phyloP scores from a whole-genome alignment of 2,888 invertebrate species.

The Thecophora atra region DNA sequence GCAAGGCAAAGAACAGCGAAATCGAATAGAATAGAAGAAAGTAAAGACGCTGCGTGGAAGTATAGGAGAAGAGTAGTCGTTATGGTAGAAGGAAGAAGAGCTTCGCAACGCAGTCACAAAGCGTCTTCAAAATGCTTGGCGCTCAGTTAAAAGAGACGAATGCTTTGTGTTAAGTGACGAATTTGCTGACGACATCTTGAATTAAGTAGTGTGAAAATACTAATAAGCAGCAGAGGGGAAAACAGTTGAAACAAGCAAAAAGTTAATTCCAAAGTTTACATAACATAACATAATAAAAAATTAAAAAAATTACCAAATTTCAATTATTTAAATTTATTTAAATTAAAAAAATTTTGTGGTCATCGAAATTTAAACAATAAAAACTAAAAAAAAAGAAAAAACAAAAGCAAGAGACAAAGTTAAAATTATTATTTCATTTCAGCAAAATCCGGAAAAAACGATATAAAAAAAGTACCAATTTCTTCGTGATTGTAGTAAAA shows the following conservation, averaged over 20 bases:
- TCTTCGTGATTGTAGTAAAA: no score
- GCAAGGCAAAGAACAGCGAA: not conserved
- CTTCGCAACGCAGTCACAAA: not conserved
- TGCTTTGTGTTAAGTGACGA: conserved; percentile 9
- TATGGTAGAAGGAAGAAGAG: no score
- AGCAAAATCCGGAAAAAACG: no score
- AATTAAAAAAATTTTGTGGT: no score
- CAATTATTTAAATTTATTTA: no score
- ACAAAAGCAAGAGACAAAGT: no score
- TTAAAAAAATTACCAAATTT: no score
- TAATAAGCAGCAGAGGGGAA: not conserved
- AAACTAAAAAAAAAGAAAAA: not conserved
- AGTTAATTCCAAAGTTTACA: conserved; percentile 6
- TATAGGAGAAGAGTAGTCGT: no score
- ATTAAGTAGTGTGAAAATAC: not conserved
- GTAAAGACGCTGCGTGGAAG: no score
- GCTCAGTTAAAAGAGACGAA: conserved; percentile 5
- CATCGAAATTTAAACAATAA: not conserved
- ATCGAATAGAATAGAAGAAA: not conserved
- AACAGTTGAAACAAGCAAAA: not conserved
- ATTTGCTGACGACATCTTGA: conserved; percentile 11
- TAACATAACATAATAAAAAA: no score
- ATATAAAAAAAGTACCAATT: no score
- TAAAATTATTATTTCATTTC: no score
- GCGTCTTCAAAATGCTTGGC: conserved; percentile 12